Evolutionary conservation across 2,888 invertebrate species (phyloP).

Genomic region (Dolichomitus sp.): DNA sequence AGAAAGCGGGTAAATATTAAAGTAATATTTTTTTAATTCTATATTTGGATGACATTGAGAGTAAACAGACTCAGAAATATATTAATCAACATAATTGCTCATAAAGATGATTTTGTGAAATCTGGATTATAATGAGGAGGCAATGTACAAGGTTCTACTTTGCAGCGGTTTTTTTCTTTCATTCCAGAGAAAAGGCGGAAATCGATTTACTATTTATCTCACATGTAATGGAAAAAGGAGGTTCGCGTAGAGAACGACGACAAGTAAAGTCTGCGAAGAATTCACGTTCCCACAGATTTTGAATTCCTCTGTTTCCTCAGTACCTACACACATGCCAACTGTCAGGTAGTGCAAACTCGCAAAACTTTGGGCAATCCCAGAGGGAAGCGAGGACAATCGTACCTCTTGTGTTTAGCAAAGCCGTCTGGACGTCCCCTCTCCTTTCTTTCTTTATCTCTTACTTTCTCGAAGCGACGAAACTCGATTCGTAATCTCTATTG

Average conservation of each 20-base stretch:
- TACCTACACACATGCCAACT: not conserved
- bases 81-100: too few species aligned
- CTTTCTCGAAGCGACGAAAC: slow-evolving; percentile 63
- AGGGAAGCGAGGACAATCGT: slow-evolving; percentile 27
- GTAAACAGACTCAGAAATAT: too few species aligned
- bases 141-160: too few species aligned
- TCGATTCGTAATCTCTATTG: slow-evolving; percentile 72
- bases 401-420: slow-evolving; percentile 44
- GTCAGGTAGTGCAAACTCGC: slow-evolving; percentile 4
- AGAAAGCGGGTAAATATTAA: too few species aligned
- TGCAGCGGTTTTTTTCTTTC: not conserved
- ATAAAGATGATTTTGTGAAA: too few species aligned
- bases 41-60: too few species aligned
- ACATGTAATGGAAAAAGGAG: not conserved
- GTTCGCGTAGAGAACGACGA: not conserved
- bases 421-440: slow-evolving; percentile 16
- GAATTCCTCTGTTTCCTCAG: not conserved
- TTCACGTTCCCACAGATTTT: not conserved
- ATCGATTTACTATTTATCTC: slow-evolving; percentile 22
- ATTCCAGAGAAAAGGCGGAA: not conserved
- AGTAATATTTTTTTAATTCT: too few species aligned
- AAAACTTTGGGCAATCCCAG: slow-evolving; percentile 13
- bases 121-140: too few species aligned
- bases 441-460: slow-evolving; percentile 44
- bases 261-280: not conserved